Percentiles rank a stretch among this genome's conserved stretches.
These are phyloP conservation scores for Terebella lapidaria DNA, from an alignment of 2,888 invertebrate species.

Conservation along the genomic window DNA sequence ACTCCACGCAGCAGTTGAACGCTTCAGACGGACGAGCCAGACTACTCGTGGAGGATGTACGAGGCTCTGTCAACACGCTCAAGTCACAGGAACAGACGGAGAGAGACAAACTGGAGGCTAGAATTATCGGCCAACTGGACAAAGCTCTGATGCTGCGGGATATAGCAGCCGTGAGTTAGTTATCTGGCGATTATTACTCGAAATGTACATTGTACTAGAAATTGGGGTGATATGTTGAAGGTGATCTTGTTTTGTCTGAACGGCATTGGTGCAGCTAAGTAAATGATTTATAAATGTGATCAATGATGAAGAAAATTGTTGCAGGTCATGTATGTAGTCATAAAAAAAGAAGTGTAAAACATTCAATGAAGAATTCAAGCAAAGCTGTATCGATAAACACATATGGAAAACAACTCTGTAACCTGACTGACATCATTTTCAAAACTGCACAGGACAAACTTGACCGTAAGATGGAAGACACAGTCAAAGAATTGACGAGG, in stretches of 20 bases:
- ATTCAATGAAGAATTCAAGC: too few species aligned
- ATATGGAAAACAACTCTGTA: too few species aligned
- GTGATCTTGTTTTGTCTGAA: too few species aligned
- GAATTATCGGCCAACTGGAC: conserved; percentile 36
- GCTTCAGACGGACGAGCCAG: conserved; percentile 41
- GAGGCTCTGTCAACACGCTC: conserved; percentile 30
- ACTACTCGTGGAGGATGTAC: conserved; percentile 33
- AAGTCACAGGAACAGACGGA: conserved; percentile 36
- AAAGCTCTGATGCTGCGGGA: conserved; percentile 15
- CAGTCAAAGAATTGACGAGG: background rate
- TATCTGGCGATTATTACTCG: background rate
- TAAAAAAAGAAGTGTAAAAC: too few species aligned
- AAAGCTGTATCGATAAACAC: too few species aligned
- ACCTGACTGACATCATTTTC: background rate
- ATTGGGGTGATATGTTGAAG: too few species aligned
- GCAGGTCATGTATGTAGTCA: too few species aligned
- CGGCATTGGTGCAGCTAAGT: too few species aligned
- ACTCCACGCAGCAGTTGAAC: conserved; percentile 39
- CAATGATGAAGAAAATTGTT: too few species aligned
- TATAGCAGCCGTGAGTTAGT: conserved; percentile 4
- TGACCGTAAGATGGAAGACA: conserved; percentile 1
- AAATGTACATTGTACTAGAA: too few species aligned
- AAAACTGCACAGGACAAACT: conserved; percentile 4
- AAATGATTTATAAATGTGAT: too few species aligned
- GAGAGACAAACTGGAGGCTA: conserved; percentile 43